Evolutionary conservation across 1,140 invertebrate species (phyloP).

Genomic region (Bombus impatiens): DNA sequence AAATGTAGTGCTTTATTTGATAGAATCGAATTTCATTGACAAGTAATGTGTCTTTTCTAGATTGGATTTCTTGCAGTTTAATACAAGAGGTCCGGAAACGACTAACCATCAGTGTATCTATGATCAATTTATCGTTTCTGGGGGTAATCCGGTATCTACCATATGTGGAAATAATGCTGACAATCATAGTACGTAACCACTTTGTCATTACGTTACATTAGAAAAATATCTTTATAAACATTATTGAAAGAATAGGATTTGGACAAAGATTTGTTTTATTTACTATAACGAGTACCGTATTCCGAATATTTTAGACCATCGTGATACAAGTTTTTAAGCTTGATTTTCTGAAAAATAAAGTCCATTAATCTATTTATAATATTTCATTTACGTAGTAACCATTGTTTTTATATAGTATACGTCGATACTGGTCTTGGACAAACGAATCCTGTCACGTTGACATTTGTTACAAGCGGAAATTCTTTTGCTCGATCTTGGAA

Average conservation of each 20-base stretch:
- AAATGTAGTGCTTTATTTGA: too few species aligned
- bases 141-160: conserved; percentile 89
- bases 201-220: neutral
- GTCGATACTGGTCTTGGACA: conserved; percentile 89
- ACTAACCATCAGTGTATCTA: conserved; percentile 90
- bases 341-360: neutral
- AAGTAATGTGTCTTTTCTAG: conserved; percentile 78
- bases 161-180: conserved; percentile 92
- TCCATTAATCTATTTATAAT: neutral
- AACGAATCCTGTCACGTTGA: conserved; percentile 89
- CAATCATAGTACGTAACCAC: conserved; percentile 88
- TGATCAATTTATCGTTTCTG: conserved; percentile 93
- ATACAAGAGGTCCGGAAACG: conserved; percentile 87
- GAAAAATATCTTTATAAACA: too few species aligned
- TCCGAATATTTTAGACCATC: too few species aligned
- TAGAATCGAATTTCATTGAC: neutral
- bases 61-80: conserved; percentile 91
- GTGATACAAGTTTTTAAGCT: too few species aligned
- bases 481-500: conserved; percentile 91
- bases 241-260: too few species aligned
- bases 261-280: too few species aligned
- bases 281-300: too few species aligned
- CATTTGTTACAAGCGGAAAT: conserved; percentile 89
- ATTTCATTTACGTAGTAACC: neutral
- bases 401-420: conserved; percentile 86